A percentile compares a stretch with the other conserved stretches of the same genome.
phyloP scores from a whole-genome alignment of 2,113 vertebrate genomes.

The Aleadryas rufinucha region DNA sequence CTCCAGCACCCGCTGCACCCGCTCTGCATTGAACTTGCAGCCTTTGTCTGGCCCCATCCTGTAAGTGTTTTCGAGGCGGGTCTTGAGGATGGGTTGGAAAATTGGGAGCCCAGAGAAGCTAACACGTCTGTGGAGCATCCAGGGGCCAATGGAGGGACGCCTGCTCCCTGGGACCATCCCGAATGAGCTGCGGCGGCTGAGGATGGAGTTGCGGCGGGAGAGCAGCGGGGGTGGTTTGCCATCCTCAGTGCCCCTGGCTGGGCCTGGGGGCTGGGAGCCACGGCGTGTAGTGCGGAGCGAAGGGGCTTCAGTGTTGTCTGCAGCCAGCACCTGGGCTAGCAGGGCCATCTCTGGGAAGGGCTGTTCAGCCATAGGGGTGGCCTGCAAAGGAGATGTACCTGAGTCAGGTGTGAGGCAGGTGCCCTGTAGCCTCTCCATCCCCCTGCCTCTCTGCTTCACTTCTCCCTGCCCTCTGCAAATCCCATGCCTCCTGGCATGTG shows the following conservation, averaged over 20 bases:
- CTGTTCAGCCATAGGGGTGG: neutral
- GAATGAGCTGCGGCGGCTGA: constrained; percentile 70
- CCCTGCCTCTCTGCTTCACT: neutral
- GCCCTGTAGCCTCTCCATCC: neutral
- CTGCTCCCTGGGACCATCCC: constrained; percentile 31
- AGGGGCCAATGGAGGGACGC: constrained; percentile 66
- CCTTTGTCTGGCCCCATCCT: constrained; percentile 53
- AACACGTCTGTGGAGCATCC: constrained; percentile 59
- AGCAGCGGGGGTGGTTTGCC: neutral
- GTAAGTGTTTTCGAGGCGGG: constrained; percentile 65
- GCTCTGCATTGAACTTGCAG: constrained; percentile 37
- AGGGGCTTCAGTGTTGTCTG: neutral
- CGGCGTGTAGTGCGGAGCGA: neutral
- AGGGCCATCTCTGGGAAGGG: neutral
- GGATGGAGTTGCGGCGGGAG: constrained; percentile 66
- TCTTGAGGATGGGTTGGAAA: constrained; percentile 43
- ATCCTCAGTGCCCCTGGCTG: constrained; percentile 17
- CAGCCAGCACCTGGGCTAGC: neutral
- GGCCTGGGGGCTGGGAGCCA: constrained; percentile 37
- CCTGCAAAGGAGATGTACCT: neutral
- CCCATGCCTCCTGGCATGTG: rapidly evolving
- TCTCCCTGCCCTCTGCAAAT: neutral
- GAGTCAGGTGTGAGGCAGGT: neutral
- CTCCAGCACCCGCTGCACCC: constrained; percentile 57
- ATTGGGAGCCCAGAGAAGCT: constrained; percentile 77